These are phyloP conservation scores for Metellina segmentata DNA, from an alignment of 2,888 invertebrate genomes.

Conservation along the genomic window DNA sequence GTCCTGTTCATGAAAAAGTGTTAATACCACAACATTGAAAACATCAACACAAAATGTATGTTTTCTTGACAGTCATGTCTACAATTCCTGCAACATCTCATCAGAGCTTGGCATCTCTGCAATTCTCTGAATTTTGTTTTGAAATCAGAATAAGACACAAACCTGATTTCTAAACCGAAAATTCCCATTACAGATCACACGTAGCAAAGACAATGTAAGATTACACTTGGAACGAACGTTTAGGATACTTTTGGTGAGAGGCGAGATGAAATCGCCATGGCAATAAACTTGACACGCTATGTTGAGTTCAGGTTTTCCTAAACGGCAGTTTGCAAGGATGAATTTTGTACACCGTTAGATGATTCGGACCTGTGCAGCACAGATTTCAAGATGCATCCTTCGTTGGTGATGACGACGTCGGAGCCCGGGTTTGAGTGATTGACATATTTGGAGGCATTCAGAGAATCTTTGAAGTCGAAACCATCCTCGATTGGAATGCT, in stretches of 20 bases:
- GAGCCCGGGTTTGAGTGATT: slow-evolving; percentile 56
- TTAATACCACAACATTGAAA: neutral
- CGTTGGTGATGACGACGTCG: slow-evolving; percentile 66
- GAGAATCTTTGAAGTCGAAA: slow-evolving; percentile 53
- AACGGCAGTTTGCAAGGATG: slow-evolving; percentile 72
- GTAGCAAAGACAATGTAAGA: slow-evolving; percentile 15
- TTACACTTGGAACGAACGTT: slow-evolving; percentile 11
- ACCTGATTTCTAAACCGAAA: neutral
- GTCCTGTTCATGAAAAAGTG: neutral
- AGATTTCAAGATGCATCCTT: slow-evolving; percentile 64
- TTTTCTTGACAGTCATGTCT: neutral
- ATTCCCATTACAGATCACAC: neutral
- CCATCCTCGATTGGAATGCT: slow-evolving; percentile 55
- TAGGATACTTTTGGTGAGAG: neutral
- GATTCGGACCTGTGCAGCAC: slow-evolving; percentile 67
- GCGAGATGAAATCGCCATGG: neutral
- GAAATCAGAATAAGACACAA: slow-evolving; percentile 1
- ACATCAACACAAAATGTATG: neutral
- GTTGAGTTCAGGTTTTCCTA: neutral
- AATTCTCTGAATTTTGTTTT: too few species aligned
- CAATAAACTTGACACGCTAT: neutral
- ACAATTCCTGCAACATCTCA: neutral
- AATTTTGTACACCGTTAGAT: slow-evolving; percentile 69
- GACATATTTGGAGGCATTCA: slow-evolving; percentile 62
- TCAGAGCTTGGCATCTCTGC: neutral